phyloP scores from a whole-genome alignment of 2,888 invertebrate species.

The Seira ritae region DNA sequence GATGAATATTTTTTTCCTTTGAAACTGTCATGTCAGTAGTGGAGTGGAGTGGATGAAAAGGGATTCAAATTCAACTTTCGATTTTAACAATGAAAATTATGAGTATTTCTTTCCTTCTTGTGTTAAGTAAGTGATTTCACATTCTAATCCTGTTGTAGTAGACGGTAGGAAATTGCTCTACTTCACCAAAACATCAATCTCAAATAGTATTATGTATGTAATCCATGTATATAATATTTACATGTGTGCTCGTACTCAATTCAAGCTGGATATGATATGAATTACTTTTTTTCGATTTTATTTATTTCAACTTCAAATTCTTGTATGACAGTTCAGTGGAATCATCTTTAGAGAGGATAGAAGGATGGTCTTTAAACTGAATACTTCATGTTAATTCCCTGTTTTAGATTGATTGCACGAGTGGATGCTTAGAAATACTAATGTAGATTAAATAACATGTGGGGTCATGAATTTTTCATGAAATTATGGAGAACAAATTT shows the following conservation, averaged over 20 bases:
- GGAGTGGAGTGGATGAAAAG: not conserved
- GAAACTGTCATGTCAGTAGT: not conserved
- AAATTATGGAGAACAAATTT: constrained; percentile 3
- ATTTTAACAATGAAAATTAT: constrained; percentile 6
- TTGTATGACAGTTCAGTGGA: constrained; percentile 19
- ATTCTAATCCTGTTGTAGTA: not conserved
- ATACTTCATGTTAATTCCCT: not conserved
- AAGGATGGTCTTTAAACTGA: not conserved
- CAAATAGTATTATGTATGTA: too few species aligned
- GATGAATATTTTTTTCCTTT: not conserved
- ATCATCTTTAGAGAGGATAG: not conserved
- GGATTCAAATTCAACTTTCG: not conserved
- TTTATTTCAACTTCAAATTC: not conserved
- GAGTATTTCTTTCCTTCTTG: not conserved
- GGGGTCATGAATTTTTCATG: constrained; percentile 28
- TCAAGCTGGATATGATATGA: too few species aligned
- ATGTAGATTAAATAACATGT: too few species aligned
- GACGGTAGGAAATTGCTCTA: constrained; percentile 1
- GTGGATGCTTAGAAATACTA: not conserved
- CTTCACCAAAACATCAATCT: not conserved
- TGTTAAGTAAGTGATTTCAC: constrained; percentile 11
- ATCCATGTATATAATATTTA: too few species aligned
- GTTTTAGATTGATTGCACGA: not conserved
- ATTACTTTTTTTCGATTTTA: not conserved
- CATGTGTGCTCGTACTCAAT: too few species aligned